phyloP scores from a whole-genome alignment of 2,888 invertebrate species.

The Hoplodrina ambigua region DNA sequence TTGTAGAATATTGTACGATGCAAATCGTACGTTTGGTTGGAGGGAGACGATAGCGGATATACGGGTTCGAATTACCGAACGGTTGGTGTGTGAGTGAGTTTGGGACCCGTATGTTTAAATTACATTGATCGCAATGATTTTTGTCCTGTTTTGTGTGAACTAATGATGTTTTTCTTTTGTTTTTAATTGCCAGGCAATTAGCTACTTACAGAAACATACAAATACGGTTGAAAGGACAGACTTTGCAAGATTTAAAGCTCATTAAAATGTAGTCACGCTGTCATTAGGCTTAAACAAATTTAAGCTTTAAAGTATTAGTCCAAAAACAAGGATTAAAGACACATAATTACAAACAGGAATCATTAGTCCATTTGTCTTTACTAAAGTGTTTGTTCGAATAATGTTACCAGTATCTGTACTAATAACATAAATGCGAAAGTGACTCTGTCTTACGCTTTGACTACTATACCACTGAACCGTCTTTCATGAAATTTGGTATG shows the following conservation, averaged over 20 bases:
- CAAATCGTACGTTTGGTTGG: constrained; percentile 53
- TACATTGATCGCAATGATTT: constrained; percentile 17
- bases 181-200: constrained; percentile 6
- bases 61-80: constrained; percentile 52
- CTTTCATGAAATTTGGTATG: too few relatives aligned
- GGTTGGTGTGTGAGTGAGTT: constrained; percentile 40
- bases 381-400: neutral
- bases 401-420: too few relatives aligned
- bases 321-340: neutral
- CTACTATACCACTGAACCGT: too few relatives aligned
- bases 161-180: neutral
- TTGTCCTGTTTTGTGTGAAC: constrained; percentile 11
- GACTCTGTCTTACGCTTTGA: too few relatives aligned
- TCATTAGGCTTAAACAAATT: constrained; percentile 11
- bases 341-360: constrained; percentile 1
- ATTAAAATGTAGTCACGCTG: neutral
- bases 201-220: neutral
- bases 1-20: constrained; percentile 73
- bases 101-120: constrained; percentile 57
- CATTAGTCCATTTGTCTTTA: neutral
- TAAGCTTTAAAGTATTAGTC: neutral
- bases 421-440: too few relatives aligned
- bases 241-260: constrained; percentile 7
- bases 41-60: constrained; percentile 61
- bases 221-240: neutral